A percentile compares a stretch with the other conserved stretches of the same genome.
phyloP scores from a whole-genome alignment of 1,140 invertebrate genomes.

The Pogonomyrmex barbatus region DNA sequence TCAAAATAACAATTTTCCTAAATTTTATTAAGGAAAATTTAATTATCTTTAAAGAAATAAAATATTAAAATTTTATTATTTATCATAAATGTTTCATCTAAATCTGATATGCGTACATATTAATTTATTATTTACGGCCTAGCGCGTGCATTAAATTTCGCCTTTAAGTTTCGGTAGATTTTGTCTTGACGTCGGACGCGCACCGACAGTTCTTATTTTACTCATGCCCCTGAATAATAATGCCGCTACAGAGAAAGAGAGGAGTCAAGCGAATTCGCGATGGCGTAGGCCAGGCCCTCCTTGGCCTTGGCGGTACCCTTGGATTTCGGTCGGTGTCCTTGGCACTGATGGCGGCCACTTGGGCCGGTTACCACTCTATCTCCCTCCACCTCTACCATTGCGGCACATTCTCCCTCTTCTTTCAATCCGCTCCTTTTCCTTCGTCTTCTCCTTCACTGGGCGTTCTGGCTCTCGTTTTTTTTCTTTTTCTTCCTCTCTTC shows the following conservation, averaged over 20 bases:
- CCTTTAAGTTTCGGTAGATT: slow-evolving; percentile 60
- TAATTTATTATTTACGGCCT: not conserved
- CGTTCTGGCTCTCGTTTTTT: slow-evolving; percentile 22
- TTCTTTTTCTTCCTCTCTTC: not conserved
- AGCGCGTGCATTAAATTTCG: slow-evolving; percentile 28
- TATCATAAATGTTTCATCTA: not conserved
- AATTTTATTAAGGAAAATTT: not conserved
- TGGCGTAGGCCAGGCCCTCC: slow-evolving; percentile 66
- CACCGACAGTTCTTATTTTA: slow-evolving; percentile 57
- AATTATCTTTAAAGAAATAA: not conserved
- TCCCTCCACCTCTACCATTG: slow-evolving; percentile 68
- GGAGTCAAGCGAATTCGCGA: slow-evolving; percentile 72
- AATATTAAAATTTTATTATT: slow-evolving; percentile 3
- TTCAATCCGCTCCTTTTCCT: slow-evolving; percentile 47
- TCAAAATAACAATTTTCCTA: not conserved
- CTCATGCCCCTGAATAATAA: slow-evolving; percentile 51
- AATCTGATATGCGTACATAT: not conserved
- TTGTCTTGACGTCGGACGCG: slow-evolving; percentile 43
- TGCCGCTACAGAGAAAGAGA: slow-evolving; percentile 43
- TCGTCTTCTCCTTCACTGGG: slow-evolving; percentile 20
- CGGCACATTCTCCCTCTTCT: slow-evolving; percentile 62
- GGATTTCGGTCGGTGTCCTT: slow-evolving; percentile 77
- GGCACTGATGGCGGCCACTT: slow-evolving; percentile 78
- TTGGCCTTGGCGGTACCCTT: slow-evolving; percentile 76
- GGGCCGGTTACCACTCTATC: slow-evolving; percentile 78